Evolutionary conservation across 2,113 vertebrate genomes (phyloP).

Genomic region (Nesogale talazaci): DNA sequence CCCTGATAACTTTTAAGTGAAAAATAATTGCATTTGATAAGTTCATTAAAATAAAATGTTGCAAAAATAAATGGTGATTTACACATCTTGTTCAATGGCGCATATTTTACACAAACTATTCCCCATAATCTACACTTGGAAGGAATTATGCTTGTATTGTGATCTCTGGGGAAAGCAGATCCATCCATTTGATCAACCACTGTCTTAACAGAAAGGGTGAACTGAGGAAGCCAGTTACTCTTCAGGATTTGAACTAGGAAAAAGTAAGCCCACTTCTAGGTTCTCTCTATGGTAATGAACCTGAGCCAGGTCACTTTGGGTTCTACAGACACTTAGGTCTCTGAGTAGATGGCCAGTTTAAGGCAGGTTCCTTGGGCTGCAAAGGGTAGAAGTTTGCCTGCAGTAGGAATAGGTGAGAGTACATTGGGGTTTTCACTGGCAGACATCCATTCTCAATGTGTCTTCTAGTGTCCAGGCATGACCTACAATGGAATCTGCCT

Average conservation of each 20-base stretch:
- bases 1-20: constrained; percentile 1
- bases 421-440: too few relatives aligned
- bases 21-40: neutral
- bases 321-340: too few relatives aligned
- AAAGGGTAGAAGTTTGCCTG: too few relatives aligned
- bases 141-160: too few relatives aligned
- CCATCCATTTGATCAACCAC: neutral
- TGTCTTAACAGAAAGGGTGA: neutral
- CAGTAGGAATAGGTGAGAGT: too few relatives aligned
- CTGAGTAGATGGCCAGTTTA: neutral
- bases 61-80: neutral
- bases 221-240: neutral
- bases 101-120: neutral
- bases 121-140: too few relatives aligned
- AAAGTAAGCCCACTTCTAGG: neutral
- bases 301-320: neutral
- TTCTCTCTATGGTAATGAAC: neutral
- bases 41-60: neutral
- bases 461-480: too few relatives aligned
- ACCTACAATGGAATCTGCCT: neutral
- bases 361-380: neutral
- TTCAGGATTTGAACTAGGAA: neutral
- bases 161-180: too few relatives aligned
- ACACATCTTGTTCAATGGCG: neutral
- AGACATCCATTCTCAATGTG: too few relatives aligned